Base-by-base conservation (phyloP, 2,113 vertebrate genomes). In the Cryptotis parvus region DNA sequence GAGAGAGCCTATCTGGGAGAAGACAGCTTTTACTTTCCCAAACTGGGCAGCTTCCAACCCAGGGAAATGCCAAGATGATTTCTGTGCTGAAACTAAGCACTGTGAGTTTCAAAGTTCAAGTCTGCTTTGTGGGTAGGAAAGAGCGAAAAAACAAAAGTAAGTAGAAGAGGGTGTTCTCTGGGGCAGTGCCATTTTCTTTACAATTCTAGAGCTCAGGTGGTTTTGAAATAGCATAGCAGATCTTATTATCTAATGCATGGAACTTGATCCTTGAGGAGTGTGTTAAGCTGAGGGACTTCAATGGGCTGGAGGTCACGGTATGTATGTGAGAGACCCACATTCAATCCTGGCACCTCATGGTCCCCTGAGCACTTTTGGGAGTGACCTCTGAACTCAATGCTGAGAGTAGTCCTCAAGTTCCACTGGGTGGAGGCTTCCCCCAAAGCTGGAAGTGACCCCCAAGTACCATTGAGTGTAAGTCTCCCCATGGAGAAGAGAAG, bases 221-320 rank as follows among this genome's bases (percentile, higher is more conserved):
- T 84, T 80, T 96, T 93, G 77, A 90, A 85, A 87, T 91, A 94
- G 22, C 68, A 96, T 9, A 66, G 63, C 12, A 63, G 6, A 24
- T 63, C 7, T 2, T 63, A 8, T 84, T 95, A 41, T 31, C 63
- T 49, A 86, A 58, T 37, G 69, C 14, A 41, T 91, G 37, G 78
- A 95, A 97, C 94, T 93, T 95, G 49, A 81, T 91, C 33, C 37
- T 96, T 52, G 96, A 95, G 87, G 87, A 96, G 96, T 52, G 16
- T 10, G 49, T 52, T 7, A 52, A n/a, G n/a, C n/a, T n/a, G n/a
- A n/a, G n/a, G n/a, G n/a, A n/a, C n/a, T n/a, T n/a, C n/a, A n/a
- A n/a, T n/a, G n/a, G 10, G 49, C 7, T 52, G 49, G 49, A 52
- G 49, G 10, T 52, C 49, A 52, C 16, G 49, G 16, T 52, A 14